Evolutionary conservation across 2,888 invertebrate genomes (phyloP), one percentile per base, ranked within the genome.

Genomic region (Melipona bicolor): DNA sequence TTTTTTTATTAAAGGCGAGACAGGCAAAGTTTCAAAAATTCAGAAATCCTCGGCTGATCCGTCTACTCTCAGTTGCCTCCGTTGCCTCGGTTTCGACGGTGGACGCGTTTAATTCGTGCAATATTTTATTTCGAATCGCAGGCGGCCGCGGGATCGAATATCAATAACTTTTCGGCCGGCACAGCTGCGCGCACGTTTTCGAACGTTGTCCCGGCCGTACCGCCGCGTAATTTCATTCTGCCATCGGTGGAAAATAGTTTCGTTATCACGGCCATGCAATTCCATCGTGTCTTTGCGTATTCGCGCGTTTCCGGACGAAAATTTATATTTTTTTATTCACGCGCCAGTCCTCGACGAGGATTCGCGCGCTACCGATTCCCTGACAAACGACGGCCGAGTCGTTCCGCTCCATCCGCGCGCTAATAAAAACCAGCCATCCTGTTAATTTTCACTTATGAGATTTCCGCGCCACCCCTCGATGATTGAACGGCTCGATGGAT

Each of bases 381-480:
- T 65, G 71, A 59, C 68, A 65, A 83, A 84, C 72, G 69, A 79
- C 76, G 32, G 76, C 79, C 36, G 68, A 24, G 79, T 84, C 52
- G 71, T 84, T 73, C 49, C 64, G n/a, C 75, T 36, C 68, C 24
- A 69, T 79, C 59, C 84, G 24, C 84, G 24, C 75, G 68, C n/a
- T 76, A 79, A 76, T 69, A 70, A 83, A 84, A 84, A 76, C 21
- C 75, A 36, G 32, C 56, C 61, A 43, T 79, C n/a, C 70, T 54
- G 69, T 69, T 76, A 84, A 84, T 84, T 84, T 72, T 69, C 84
- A 24, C 64, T 75, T 72, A 75, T 72, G 71, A 78, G 50, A 78
- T 83, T 75, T 78, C 36, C 21, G 78, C 27, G 43, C 32, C 1
- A 3, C 15, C 17, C 27, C 13, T 4, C 80, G 54, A 36, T 67